Base-by-base conservation (phyloP, 2,113 vertebrate species). In the Ptychochromis oligacanthus region DNA sequence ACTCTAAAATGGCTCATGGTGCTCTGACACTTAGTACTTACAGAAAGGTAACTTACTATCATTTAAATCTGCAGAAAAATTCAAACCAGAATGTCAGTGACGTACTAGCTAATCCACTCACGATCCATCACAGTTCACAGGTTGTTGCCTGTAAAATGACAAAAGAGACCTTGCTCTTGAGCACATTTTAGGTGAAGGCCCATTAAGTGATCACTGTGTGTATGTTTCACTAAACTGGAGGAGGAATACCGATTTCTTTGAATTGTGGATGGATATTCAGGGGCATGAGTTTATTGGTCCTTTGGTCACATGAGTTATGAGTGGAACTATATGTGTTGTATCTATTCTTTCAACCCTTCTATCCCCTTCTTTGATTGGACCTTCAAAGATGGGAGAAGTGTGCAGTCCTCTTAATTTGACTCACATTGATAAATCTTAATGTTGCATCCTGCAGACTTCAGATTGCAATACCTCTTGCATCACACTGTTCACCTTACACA, bases 381-480 rank as follows among this genome's bases (percentile, higher is more conserved):
- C 58, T 80, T 56, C 34, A 64, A 34, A 77, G 80, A 28, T 17
- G 14, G 13, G 15, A 79, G 8, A 56, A 56, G 7, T 55, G 5
- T 57, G 74, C 72, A 49, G 31, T 18, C 79, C 77, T 57, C 77
- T 75, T 22, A 38, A 18, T 18, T 75, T 49, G 61, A 36, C 62
- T 80, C 38, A 9, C 3, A 67, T 75, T 2, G 49, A 8, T 52
- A 14, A 64, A 22, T 72, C 60, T 59, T 26, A 12, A 70, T 80
- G 22, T 75, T 80, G 77, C 85, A 82, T 28, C 28, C 38, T 40
- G 34, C n/a, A 6, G 64, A 15, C 31, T 57, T 57, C 43, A 13
- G 40, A 81, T 79, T 84, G 79, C 58, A 75, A 49, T 72, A 84
- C 83, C 18, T 72, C 38, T 78, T 84, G 40, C 59, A 77, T 87